Percentiles rank a stretch among this genome's conserved stretches.
Conservation (phyloP, 1,140 invertebrate genomes). For the Pantala flavescens region DNA sequence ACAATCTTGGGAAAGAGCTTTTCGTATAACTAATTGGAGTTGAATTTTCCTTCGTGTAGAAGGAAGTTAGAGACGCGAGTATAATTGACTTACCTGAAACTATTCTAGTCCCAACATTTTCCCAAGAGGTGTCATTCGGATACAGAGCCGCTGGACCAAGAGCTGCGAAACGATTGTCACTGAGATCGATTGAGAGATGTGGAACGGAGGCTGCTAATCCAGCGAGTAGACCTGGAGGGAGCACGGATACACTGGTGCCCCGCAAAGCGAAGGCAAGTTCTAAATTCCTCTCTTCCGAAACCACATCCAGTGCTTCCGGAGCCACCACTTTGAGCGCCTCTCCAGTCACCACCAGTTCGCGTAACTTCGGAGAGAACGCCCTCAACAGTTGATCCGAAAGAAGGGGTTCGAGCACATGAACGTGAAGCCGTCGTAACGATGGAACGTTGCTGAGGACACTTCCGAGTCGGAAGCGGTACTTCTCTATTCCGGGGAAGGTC, state of each 20-base stretch:
- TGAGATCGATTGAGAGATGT: slow-evolving; percentile 68
- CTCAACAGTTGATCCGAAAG: slow-evolving; percentile 60
- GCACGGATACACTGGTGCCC: slow-evolving; percentile 57
- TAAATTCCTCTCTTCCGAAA: slow-evolving; percentile 37
- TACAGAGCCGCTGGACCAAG: slow-evolving; percentile 73
- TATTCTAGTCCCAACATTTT: slow-evolving; percentile 67
- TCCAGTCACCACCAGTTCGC: slow-evolving; percentile 68
- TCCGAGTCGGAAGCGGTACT: slow-evolving; percentile 48
- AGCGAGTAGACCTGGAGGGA: slow-evolving; percentile 66
- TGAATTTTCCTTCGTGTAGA: too few species aligned
- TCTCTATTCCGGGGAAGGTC: slow-evolving; percentile 51
- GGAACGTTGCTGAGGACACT: slow-evolving; percentile 44
- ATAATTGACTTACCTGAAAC: slow-evolving; percentile 49
- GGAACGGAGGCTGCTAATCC: slow-evolving; percentile 62
- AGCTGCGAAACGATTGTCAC: slow-evolving; percentile 66
- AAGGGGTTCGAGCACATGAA: slow-evolving; percentile 57
- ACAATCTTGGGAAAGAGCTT: too few species aligned
- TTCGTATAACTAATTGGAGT: too few species aligned
- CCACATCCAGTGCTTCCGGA: slow-evolving; percentile 53
- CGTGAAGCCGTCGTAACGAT: slow-evolving; percentile 48
- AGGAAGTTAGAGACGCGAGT: too few species aligned
- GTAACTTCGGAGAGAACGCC: slow-evolving; percentile 57
- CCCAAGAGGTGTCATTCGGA: slow-evolving; percentile 70
- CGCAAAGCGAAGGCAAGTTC: slow-evolving; percentile 65
- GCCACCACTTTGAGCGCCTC: slow-evolving; percentile 53